Evolutionary conservation across 2,797 vertebrate species (phyloP).

Genomic region (Petrocephalus schoutedeni): DNA sequence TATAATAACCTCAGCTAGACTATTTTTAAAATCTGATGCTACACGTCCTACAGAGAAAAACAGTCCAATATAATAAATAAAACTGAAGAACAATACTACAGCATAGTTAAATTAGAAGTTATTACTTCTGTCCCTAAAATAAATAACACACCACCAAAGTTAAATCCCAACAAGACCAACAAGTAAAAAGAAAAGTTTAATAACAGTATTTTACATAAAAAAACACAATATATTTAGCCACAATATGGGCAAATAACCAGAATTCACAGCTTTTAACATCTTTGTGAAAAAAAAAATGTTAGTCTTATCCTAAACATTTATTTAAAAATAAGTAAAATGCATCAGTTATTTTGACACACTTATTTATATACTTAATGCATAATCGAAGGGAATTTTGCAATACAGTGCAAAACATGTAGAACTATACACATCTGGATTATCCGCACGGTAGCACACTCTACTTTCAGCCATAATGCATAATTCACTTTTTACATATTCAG

Average conservation of each 20-base stretch:
- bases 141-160: background rate
- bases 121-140: slow-evolving; percentile 1
- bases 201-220: slow-evolving; percentile 12
- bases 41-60: slow-evolving; percentile 17
- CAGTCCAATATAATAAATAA: slow-evolving; percentile 15
- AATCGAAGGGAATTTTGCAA: slow-evolving; percentile 14
- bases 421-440: background rate
- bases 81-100: slow-evolving; percentile 3
- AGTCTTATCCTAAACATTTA: slow-evolving; percentile 17
- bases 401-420: slow-evolving; percentile 10
- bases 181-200: slow-evolving; percentile 18
- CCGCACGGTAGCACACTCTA: background rate
- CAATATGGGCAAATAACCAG: slow-evolving; percentile 28
- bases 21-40: slow-evolving; percentile 16
- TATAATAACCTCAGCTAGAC: slow-evolving; percentile 9
- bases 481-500: background rate
- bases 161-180: background rate
- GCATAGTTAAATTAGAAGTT: background rate
- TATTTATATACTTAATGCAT: slow-evolving; percentile 12
- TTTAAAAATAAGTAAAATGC: slow-evolving; percentile 14
- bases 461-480: background rate
- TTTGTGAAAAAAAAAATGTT: background rate
- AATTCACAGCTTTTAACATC: slow-evolving; percentile 12
- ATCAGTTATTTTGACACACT: background rate
- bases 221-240: slow-evolving; percentile 18